Evolutionary conservation across 2,888 invertebrate species (phyloP).

Genomic region (Coelogynopora nodosa): DNA sequence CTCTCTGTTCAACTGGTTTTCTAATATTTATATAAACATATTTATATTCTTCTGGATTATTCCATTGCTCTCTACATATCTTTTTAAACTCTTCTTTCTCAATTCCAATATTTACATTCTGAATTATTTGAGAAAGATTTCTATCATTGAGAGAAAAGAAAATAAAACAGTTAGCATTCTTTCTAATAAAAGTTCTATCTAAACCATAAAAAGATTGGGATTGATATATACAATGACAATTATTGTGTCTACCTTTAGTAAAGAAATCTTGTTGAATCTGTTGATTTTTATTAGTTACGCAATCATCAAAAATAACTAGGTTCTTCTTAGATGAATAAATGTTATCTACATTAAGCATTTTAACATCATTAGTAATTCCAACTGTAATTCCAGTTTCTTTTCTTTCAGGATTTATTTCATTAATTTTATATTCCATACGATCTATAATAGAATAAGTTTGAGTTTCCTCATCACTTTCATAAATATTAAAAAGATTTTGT

Average conservation of each 20-base stretch:
- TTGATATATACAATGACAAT: neutral
- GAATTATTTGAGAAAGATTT: neutral
- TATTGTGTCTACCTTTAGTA: neutral
- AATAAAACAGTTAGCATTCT: neutral
- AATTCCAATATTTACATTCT: neutral
- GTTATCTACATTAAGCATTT: neutral
- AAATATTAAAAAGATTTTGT: neutral
- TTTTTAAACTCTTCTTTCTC: neutral
- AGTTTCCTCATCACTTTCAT: neutral
- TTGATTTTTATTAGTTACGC: neutral
- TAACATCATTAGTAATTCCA: neutral
- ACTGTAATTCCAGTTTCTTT: neutral
- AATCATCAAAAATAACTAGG: neutral
- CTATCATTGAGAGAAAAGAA: neutral
- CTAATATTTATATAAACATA: neutral
- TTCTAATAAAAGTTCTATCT: neutral
- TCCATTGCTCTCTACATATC: neutral
- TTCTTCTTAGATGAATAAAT: neutral
- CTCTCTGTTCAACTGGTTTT: neutral
- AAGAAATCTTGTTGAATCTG: neutral
- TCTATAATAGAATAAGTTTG: neutral
- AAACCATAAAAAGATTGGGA: too few species aligned
- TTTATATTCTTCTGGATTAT: neutral
- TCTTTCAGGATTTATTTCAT: neutral
- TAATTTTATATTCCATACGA: neutral